Evolutionary conservation across 53 echinoderm and acorn worm genomes (phyloP), one percentile per base, ranked within the genome.

Genomic region (Echinometra lucunter): DNA sequence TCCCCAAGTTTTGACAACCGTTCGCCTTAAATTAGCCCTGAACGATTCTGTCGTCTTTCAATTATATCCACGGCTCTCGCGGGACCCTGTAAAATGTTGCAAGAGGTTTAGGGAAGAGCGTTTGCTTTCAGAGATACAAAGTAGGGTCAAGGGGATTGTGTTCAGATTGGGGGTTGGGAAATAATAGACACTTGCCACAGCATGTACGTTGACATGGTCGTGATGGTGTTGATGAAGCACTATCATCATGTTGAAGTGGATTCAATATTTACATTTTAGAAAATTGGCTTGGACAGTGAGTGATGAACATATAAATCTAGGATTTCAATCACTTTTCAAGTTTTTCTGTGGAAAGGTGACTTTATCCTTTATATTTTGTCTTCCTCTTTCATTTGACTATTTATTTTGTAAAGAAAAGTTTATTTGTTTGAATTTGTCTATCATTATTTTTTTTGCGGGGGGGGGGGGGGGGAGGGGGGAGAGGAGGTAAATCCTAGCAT

Each of bases 81-180:
- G 92, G 92, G 92, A 92, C 92, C 32, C 78, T 32, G 23, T 45
- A 35, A 92, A 92, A 92, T 91, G 91, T 91, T 91, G 91, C 91
- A 69, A 91, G 89, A 34, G 60, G 89, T 89, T 89, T 89, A 60
- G 89, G 89, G 38, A 57, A 58, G 89, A 60, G 40, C 45, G 32
- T 89, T 7, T 37, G 89, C 89, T 60, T 89, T 60, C 21, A 11
- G 89, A 89, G 89, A 89, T 58, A 57, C 37, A 89, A 35, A 18
- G 37, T 58, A 21, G 63, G n/a, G 45, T 47, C 19, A 27, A 47
- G 28, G n/a, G 9, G 49, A n/a, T 47, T n/a, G n/a, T 7, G 83
- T 83, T 83, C 83, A 83, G 45, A 83, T n/a, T 5, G 12, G 83
- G n/a, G 38, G 40, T 75, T 72, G 13, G 37, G 38, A 21, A 75